These are phyloP conservation scores for Aphelocoma californica DNA, from an alignment of 2,797 vertebrate species.

Conservation along the genomic window DNA sequence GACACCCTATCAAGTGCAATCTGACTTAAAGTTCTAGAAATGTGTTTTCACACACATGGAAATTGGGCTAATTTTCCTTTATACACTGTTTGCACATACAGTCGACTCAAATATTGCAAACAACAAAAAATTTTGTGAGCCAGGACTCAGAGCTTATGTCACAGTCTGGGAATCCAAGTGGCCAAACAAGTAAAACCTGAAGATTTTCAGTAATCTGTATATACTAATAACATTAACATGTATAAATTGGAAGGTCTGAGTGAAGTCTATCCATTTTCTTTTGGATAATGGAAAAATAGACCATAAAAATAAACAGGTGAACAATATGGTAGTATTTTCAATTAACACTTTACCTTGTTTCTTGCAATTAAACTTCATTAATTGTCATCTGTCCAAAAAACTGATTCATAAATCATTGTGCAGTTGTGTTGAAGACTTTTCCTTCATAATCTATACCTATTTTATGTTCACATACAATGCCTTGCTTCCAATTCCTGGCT, in stretches of 20 bases:
- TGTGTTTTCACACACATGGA: background rate
- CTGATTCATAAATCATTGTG: background rate
- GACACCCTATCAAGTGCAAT: rapidly evolving
- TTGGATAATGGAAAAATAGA: slow-evolving; percentile 43
- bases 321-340: slow-evolving; percentile 48
- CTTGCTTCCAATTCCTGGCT: background rate
- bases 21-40: background rate
- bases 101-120: background rate
- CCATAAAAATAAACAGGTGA: slow-evolving; percentile 49
- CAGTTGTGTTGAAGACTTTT: background rate
- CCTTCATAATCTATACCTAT: background rate
- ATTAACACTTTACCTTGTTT: slow-evolving; percentile 31
- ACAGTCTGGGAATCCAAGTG: background rate
- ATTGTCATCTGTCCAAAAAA: slow-evolving; percentile 38
- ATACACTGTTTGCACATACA: background rate
- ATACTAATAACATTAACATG: background rate
- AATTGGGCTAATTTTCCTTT: background rate
- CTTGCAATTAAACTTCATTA: slow-evolving; percentile 45
- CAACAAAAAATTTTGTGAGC: background rate
- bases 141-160: background rate
- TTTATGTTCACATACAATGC: background rate
- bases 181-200: background rate
- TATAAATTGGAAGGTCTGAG: slow-evolving; percentile 36
- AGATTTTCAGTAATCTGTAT: background rate
- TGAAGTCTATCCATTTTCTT: slow-evolving; percentile 23